A percentile compares a stretch with the other conserved stretches of the same genome.
phyloP scores from a whole-genome alignment of 2,797 vertebrate species.

The Peromyscus melanophrys region DNA sequence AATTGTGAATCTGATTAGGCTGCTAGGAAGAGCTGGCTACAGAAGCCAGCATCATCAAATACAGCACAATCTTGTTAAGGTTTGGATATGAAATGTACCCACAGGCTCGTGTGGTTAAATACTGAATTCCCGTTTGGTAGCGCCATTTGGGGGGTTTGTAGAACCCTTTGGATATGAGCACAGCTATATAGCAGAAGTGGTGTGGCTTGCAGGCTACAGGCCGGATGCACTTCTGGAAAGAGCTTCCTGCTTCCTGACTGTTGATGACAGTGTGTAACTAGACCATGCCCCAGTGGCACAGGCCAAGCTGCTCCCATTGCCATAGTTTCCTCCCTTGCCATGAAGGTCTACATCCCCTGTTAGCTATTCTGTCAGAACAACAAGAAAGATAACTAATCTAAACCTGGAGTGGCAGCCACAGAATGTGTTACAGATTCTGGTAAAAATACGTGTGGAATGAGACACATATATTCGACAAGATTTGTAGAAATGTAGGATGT shows the following conservation, averaged over 20 bases:
- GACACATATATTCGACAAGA: not conserved
- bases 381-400: not conserved
- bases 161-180: not conserved
- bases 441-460: not conserved
- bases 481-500: not conserved
- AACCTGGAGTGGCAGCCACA: not conserved
- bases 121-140: not conserved
- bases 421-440: conserved; percentile 9
- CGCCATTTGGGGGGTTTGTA: not conserved
- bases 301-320: not conserved
- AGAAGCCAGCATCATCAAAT: conserved; percentile 11
- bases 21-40: not conserved
- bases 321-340: not conserved
- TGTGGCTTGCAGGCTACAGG: not conserved
- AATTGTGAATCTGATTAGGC: not conserved
- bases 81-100: not conserved
- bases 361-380: not conserved
- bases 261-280: not conserved
- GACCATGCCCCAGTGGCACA: not conserved
- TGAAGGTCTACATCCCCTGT: not conserved
- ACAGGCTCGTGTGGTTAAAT: not conserved
- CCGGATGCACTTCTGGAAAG: not conserved
- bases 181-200: not conserved
- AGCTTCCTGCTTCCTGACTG: not conserved
- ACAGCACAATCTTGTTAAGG: not conserved